Conservation (phyloP, 2,888 invertebrate species). For the Apamea monoglypha region DNA sequence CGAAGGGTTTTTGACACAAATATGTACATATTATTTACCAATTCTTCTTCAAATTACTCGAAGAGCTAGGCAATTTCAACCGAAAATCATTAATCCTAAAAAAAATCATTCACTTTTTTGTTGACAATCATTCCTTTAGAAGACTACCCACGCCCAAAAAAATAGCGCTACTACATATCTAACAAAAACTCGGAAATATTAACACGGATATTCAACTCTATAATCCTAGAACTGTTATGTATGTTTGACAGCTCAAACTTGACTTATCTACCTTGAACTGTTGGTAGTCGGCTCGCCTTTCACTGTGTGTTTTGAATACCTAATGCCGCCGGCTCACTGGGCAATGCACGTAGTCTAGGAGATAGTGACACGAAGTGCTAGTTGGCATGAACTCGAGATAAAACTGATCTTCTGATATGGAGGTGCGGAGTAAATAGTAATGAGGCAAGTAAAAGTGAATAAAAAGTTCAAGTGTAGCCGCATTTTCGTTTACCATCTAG, state of each 20-base stretch:
- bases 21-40: no score
- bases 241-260: slow-evolving; percentile 70
- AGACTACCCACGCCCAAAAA: no score
- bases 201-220: slow-evolving; percentile 33
- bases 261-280: slow-evolving; percentile 79
- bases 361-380: slow-evolving; percentile 44
- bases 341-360: slow-evolving; percentile 56
- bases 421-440: slow-evolving; percentile 25
- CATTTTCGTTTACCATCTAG: slow-evolving; percentile 1
- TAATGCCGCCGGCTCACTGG: slow-evolving; percentile 61
- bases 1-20: not conserved
- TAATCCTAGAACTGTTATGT: slow-evolving; percentile 45
- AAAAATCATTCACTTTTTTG: not conserved
- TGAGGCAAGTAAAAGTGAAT: slow-evolving; percentile 50
- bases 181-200: slow-evolving; percentile 27
- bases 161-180: not conserved
- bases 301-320: slow-evolving; percentile 73
- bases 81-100: not conserved
- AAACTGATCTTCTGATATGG: slow-evolving; percentile 38
- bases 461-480: slow-evolving; percentile 4
- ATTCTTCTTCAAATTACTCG: not conserved
- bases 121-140: not conserved
- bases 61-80: not conserved
- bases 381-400: slow-evolving; percentile 49
- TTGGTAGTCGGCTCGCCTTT: slow-evolving; percentile 69